Base-by-base conservation (phyloP, 1,140 invertebrate genomes). In the Diorhabda elongata region DNA sequence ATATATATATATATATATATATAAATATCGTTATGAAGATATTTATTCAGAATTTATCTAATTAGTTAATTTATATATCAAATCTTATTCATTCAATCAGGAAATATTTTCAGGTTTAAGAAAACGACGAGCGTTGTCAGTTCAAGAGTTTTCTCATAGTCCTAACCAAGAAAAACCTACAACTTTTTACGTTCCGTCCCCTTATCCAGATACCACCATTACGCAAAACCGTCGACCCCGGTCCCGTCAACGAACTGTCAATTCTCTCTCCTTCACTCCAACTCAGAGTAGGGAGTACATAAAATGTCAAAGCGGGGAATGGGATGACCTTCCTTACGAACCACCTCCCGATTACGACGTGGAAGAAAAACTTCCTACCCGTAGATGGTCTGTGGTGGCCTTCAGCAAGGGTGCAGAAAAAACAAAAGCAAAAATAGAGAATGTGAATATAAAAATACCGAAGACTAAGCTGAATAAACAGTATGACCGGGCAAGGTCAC, bases 131-230 rank as follows among this genome's bases (percentile, higher is more conserved):
- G 87, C 88, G 0, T 73, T 90, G 9, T 89, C 87, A 58, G 88
- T 89, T 4, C 86, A 88, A 65, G 89, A 90, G 69, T 86, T 89
- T 7, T 85, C 89, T 47, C 80, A 83, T 62, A 83, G 81, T 60
- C 82, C 81, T 2, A 73, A 72, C 59, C 74, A 73, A 45, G 67
- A 70, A 60, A 74, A 74, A 44, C 82, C 87, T 0, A 52, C 6
- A 8, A 89, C 85, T 45, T 90, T 90, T 76, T 90, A 90, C 75
- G 89, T 90, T 11, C 89, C 89, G 44, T 88, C 78, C 9, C 76
- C 76, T 42, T 60, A 68, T 26, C 58, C 66, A 6, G 67, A 69
- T 6, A 71, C 70, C 52, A 71, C 68, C 52, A 71, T 58, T 11
- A 66, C 66, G 41, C 69, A 68, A 43, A 64, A 71, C 44, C 72